phyloP scores from a whole-genome alignment of 2,113 vertebrate species.

The Petromus typicus region DNA sequence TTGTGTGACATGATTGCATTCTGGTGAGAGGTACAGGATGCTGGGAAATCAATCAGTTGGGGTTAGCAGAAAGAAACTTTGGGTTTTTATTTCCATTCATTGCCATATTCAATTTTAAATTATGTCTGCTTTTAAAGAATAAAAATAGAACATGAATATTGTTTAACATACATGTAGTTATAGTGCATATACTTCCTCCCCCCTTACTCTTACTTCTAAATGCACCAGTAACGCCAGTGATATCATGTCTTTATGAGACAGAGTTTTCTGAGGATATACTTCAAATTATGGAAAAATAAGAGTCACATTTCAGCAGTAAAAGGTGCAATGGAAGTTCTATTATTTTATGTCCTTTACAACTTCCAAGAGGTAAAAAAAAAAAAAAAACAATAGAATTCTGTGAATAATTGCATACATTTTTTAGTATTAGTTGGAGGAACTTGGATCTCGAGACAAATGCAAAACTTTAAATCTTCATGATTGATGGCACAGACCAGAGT shows the following conservation, averaged over 20 bases:
- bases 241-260: background rate
- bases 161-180: background rate
- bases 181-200: background rate
- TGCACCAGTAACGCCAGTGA: background rate
- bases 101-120: background rate
- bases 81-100: conserved; percentile 19
- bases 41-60: background rate
- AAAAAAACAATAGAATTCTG: background rate
- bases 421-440: background rate
- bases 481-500: background rate
- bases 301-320: background rate
- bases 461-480: background rate
- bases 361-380: conserved; percentile 35
- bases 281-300: background rate
- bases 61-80: background rate
- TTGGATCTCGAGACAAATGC: background rate
- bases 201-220: background rate
- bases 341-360: background rate
- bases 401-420: background rate
- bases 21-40: background rate
- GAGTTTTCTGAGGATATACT: background rate
- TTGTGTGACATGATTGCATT: background rate
- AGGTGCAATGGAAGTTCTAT: background rate
- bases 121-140: conserved; percentile 17
- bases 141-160: background rate